Base-by-base conservation (phyloP, 2,797 vertebrate genomes). In the Tiaroga cobitis region DNA sequence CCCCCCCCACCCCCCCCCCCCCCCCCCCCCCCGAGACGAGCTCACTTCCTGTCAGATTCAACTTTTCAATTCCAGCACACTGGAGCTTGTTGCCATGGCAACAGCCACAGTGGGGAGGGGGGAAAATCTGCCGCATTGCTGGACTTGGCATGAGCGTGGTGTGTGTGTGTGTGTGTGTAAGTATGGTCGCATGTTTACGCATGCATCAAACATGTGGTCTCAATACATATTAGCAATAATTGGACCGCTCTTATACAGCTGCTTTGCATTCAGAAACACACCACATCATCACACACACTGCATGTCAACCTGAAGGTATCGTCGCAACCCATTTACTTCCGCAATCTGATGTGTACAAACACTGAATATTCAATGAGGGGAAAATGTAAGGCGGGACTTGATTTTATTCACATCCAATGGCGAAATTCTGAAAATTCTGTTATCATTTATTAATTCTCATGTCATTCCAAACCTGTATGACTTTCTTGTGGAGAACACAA, bases 31-130 rank as follows among this genome's bases (percentile, higher is more conserved):
- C 26, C 10, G 32, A 75, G 41, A 46, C 26, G 0, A 46, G 4
- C 73, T 24, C 90, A 94, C 93, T 95, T 95, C 93, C 92, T 94
- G 92, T 94, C 92, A 95, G 92, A 92, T 94, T 92, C 91, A 90
- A 92, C 91, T 94, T 94, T 94, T 93, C 92, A 93, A 92, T 88
- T 92, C 93, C 93, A 95, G 93, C 94, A 95, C 88, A 94, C 91
- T 91, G 88, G 91, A 94, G 93, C 94, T 92, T 94, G 95, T 95
- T 95, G 94, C 95, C 89, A 95, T 95, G 94, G 95, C 94, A 95
- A 96, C 95, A 94, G 91, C 90, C 92, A 93, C 91, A 92, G 91
- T 90, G 90, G 86, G 88, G 49, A 88, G 89, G 89, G 86, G 79
- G 75, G 82, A 67, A 37, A 89, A 91, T 92, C 92, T 95, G 94